These are phyloP conservation scores for Drosophila meridiana DNA, from an alignment of 2,888 invertebrate genomes.

Conservation along the genomic window DNA sequence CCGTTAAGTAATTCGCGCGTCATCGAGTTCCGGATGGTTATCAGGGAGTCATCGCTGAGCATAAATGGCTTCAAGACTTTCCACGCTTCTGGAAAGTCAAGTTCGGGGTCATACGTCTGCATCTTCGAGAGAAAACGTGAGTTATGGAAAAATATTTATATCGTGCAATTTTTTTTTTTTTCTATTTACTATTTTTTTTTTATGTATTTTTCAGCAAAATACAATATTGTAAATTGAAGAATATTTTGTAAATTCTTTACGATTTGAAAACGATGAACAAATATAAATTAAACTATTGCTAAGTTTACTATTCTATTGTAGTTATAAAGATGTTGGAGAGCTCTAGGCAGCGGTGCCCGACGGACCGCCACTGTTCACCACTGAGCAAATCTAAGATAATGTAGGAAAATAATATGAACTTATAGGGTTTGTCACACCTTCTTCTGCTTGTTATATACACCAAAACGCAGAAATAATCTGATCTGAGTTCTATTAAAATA, in stretches of 20 bases:
- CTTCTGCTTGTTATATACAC: no score
- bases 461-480: no score
- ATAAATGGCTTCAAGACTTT: slow-evolving; percentile 86
- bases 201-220: background rate
- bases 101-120: slow-evolving; percentile 43
- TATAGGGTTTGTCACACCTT: no score
- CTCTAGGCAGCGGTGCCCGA: no score
- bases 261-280: slow-evolving; percentile 17
- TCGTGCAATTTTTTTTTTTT: background rate
- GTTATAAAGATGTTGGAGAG: no score
- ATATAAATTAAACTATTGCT: no score
- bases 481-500: no score
- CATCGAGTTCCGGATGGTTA: slow-evolving; percentile 90
- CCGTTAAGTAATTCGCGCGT: slow-evolving; percentile 91
- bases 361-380: no score
- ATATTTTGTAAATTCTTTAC: slow-evolving; percentile 47
- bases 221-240: slow-evolving; percentile 39
- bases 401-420: no score
- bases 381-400: no score
- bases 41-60: slow-evolving; percentile 90
- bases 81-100: slow-evolving; percentile 60
- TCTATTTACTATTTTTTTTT: background rate
- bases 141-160: background rate
- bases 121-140: slow-evolving; percentile 4
- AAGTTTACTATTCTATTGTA: no score